Base-by-base conservation (phyloP, 64 coral and sea anemone genomes). In the Trachythela sp. region DNA sequence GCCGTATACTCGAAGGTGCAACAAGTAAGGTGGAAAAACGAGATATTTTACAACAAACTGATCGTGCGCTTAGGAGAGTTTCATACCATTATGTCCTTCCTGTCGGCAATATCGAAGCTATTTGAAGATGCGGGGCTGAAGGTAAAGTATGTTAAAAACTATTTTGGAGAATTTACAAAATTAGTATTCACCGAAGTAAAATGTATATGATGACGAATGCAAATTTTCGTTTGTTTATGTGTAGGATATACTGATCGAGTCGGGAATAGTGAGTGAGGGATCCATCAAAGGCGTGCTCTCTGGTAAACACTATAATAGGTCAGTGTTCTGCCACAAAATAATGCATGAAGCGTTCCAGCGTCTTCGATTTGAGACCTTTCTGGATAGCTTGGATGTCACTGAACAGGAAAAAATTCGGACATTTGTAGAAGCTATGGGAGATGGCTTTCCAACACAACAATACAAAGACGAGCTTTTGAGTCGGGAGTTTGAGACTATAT, bases 231-330 rank as follows among this genome's bases (percentile, higher is more conserved):
- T 8, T 8, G 49, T 52, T 52, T 52, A 52, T 20, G 49, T 52
- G 2, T 41, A 92, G 90, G 85, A 92, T 83, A 43, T 87, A 0
- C 24, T 92, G 1, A 83, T 92, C 38, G 18, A 72, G 18, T 72
- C 2, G 24, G 68, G 68, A 27, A 72, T 72, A 31, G 68, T 72
- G 68, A 72, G 68, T n/a, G 68, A 72, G 33, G 68, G 68, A 14
- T 72, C 17, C 33, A 72, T 72, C 68, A 72, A 72, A 72, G 68
- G 68, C 68, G 68, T 72, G 24, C 24, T 72, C 2, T 72, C 68
- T 72, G 68, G 68, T 14, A 72, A 72, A 72, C 68, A 72, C n/a
- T 72, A 72, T 72, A 72, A 72, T 72, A 1, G 68, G 33, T 72
- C 68, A 9, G 24, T 72, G 33, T n/a, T 29, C 68, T 72, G 68